Percentiles rank a stretch among this genome's conserved stretches.
Conservation (phyloP, 2,797 vertebrate genomes). For the Platyrinchus mystaceus region DNA sequence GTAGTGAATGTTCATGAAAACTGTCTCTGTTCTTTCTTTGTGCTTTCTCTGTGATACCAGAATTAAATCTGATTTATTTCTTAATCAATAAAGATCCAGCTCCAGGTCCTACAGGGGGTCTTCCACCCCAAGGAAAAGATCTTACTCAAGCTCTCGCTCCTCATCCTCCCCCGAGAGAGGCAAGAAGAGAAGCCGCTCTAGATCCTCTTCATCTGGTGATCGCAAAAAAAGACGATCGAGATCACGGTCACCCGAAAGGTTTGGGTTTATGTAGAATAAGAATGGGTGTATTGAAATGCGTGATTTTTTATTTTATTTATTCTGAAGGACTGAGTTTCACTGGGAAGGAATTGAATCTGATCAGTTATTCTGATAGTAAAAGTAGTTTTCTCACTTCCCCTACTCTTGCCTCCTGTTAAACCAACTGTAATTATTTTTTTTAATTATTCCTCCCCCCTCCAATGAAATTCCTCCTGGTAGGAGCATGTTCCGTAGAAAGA, state of each 20-base stretch:
- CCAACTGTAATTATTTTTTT: not conserved
- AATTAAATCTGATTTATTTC: conserved; percentile 89
- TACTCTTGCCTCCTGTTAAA: not conserved
- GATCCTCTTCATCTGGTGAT: conserved; percentile 93
- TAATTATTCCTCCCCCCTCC: not conserved
- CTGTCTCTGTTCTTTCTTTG: conserved; percentile 55
- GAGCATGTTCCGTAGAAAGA: not conserved
- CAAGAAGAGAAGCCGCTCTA: conserved; percentile 96
- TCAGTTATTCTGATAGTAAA: conserved; percentile 18
- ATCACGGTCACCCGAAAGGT: conserved; percentile 99
- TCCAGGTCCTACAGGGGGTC: conserved; percentile 98
- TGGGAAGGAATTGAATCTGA: conserved; percentile 41
- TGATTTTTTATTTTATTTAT: not conserved
- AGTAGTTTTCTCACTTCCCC: not conserved
- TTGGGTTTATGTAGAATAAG: conserved; percentile 99
- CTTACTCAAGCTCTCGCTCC: conserved; percentile 86
- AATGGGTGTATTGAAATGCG: conserved; percentile 79
- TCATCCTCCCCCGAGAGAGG: conserved; percentile 93
- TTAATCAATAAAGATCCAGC: conserved; percentile 96
- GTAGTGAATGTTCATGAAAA: not conserved
- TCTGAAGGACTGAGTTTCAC: conserved; percentile 13
- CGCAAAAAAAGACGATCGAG: conserved; percentile 97
- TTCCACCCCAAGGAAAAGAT: conserved; percentile 92
- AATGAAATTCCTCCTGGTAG: conserved; percentile 11
- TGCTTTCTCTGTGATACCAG: conserved; percentile 60